These are phyloP conservation scores for Alectoris magna DNA, from an alignment of 2,797 vertebrate species.

Conservation along the genomic window DNA sequence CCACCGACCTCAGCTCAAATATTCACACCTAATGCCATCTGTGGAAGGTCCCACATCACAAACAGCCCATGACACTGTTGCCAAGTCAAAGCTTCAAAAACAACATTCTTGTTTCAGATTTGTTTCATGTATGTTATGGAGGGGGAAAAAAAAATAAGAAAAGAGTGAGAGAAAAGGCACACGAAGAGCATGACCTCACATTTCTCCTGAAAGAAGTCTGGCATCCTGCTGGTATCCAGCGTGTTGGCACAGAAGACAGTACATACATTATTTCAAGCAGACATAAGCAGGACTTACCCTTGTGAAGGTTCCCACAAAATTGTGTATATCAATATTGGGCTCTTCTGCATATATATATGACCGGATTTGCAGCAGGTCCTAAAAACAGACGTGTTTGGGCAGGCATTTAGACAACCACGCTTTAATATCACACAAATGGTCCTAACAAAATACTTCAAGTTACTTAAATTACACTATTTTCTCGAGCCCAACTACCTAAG, in stretches of 20 bases:
- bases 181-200: not conserved
- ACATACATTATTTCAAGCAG: not conserved
- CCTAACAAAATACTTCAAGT: not conserved
- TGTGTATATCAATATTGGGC: slow-evolving; percentile 97
- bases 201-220: not conserved
- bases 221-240: not conserved
- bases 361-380: slow-evolving; percentile 96
- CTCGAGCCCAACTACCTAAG: not conserved
- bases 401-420: not conserved
- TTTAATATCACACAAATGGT: not conserved
- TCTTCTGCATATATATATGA: slow-evolving; percentile 95
- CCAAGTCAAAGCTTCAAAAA: not conserved
- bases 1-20: not conserved
- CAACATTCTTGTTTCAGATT: not conserved
- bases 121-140: not conserved
- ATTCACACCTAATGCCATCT: not conserved
- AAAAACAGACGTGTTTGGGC: not conserved
- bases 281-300: slow-evolving; percentile 81
- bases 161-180: not conserved
- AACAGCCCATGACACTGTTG: not conserved
- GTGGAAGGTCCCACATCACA: not conserved
- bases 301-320: slow-evolving; percentile 97
- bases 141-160: no score
- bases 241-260: not conserved
- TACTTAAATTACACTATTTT: not conserved